Percentiles rank a stretch among this genome's conserved stretches.
Evolutionary conservation across 2,113 vertebrate species (phyloP).

Genomic region (Aptenodytes patagonicus): DNA sequence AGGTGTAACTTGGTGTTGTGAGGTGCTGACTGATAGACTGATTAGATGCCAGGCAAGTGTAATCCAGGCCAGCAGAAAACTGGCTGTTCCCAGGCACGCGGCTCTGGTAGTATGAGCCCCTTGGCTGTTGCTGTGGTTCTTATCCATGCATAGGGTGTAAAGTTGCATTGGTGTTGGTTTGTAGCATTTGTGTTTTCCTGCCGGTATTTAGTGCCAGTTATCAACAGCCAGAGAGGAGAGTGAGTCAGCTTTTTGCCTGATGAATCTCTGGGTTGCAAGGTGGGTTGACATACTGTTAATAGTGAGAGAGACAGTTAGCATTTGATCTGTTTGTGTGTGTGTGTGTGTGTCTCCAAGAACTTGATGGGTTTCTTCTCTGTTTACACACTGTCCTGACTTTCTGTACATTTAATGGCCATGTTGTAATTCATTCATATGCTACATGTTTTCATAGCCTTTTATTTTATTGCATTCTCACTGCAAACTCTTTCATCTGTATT

Average conservation of each 20-base stretch:
- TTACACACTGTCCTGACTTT: constrained; percentile 1
- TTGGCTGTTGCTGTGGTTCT: neutral
- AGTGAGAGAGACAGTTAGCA: neutral
- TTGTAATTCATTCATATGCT: constrained; percentile 9
- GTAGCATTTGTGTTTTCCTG: neutral
- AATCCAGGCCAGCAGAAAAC: neutral
- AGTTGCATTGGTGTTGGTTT: neutral
- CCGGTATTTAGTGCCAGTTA: neutral
- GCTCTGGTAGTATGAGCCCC: neutral
- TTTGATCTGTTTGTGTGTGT: neutral
- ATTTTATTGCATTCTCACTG: constrained; percentile 35
- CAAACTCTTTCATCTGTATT: constrained; percentile 67
- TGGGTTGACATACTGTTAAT: neutral
- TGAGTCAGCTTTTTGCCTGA: neutral
- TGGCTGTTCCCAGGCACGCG: neutral
- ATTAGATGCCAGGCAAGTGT: neutral
- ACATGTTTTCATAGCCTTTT: constrained; percentile 27
- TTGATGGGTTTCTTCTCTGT: neutral
- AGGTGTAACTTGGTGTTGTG: neutral
- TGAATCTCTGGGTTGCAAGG: neutral
- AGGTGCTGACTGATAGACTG: neutral
- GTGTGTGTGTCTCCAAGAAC: neutral
- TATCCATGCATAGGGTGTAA: neutral
- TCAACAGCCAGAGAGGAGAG: neutral
- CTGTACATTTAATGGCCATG: neutral